phyloP scores from a whole-genome alignment of 2,888 invertebrate genomes.

The Melanotus villosus region DNA sequence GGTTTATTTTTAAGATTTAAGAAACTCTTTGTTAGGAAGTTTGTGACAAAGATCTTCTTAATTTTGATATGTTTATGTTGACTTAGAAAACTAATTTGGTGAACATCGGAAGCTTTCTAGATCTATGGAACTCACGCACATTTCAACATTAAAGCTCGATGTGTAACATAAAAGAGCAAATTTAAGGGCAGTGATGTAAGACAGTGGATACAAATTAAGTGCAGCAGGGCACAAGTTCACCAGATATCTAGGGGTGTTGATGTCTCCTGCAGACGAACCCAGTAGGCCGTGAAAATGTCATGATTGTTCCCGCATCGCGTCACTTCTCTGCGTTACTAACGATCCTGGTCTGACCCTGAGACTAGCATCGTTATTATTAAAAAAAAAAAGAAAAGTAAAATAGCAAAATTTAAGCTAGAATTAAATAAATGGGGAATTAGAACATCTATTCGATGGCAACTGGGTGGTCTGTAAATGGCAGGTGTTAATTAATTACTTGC shows the following conservation, averaged over 20 bases:
- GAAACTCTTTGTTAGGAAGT: not conserved
- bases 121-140: too few species aligned
- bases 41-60: not conserved
- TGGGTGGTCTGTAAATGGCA: slow-evolving; percentile 8
- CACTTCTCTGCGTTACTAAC: slow-evolving; percentile 46
- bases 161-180: slow-evolving; percentile 3
- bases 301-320: slow-evolving; percentile 52
- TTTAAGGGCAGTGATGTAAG: slow-evolving; percentile 5
- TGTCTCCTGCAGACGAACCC: slow-evolving; percentile 55
- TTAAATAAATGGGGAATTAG: too few species aligned
- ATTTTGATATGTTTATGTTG: too few species aligned
- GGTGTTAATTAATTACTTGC: not conserved
- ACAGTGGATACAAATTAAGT: slow-evolving; percentile 42
- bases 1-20: too few species aligned
- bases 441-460: too few species aligned
- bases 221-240: slow-evolving; percentile 40
- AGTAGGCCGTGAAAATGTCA: slow-evolving; percentile 55
- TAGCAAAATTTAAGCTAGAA: too few species aligned
- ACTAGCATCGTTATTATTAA: not conserved
- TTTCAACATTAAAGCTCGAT: not conserved
- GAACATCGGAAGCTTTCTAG: too few species aligned
- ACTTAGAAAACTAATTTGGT: too few species aligned
- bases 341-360: slow-evolving; percentile 24
- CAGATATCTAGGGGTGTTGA: slow-evolving; percentile 51
- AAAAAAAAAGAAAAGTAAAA: too few species aligned